Evolutionary conservation across 2,888 invertebrate genomes (phyloP).

Genomic region (Hydropsyche betteni): DNA sequence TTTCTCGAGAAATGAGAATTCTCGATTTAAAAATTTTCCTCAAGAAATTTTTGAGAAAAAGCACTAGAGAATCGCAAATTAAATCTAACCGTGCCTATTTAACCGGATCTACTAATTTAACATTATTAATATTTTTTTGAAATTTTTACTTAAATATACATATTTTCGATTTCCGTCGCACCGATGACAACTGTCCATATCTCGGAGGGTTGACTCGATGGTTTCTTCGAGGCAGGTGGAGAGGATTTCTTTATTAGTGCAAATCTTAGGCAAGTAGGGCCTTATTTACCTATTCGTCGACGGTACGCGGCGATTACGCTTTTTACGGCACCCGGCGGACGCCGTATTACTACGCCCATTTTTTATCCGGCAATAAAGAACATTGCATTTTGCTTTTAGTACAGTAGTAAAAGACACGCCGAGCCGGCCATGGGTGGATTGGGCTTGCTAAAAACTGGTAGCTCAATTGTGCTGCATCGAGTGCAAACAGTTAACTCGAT

Average conservation of each 20-base stretch:
- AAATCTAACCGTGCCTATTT: too few relatives aligned
- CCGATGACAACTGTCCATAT: not conserved
- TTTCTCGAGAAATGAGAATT: too few relatives aligned
- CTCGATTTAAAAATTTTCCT: too few relatives aligned
- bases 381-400: constrained; percentile 21
- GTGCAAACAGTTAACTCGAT: too few relatives aligned
- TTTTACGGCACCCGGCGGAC: constrained; percentile 23
- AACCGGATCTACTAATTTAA: too few relatives aligned
- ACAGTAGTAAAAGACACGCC: constrained; percentile 18
- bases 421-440: not conserved
- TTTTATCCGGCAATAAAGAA: constrained; percentile 17
- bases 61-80: too few relatives aligned
- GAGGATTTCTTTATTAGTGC: constrained; percentile 28
- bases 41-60: too few relatives aligned
- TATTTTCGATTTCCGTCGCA: not conserved
- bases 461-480: too few relatives aligned
- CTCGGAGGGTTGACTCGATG: not conserved
- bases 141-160: too few relatives aligned
- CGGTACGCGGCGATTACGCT: constrained; percentile 21
- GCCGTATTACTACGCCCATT: constrained; percentile 4
- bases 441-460: not conserved
- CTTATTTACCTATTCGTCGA: constrained; percentile 19
- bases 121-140: too few relatives aligned
- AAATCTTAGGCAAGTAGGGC: not conserved
- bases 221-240: constrained; percentile 3